Evolutionary conservation across 2,888 invertebrate species (phyloP), one percentile per base, ranked within the genome.

Genomic region (Stramonita haemastoma): DNA sequence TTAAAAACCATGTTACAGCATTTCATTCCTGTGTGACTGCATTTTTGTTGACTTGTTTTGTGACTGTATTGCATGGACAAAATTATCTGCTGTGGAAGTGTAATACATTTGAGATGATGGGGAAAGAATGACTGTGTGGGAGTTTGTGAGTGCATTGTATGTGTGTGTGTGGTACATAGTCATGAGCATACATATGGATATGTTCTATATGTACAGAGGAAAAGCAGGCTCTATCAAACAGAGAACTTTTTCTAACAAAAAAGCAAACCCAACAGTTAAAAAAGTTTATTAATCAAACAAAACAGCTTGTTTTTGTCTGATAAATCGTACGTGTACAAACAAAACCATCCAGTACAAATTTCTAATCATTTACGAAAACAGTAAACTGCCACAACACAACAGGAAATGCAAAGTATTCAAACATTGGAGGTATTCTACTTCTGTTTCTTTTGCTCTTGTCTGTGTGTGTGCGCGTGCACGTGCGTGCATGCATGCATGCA

Each of bases 231-330:
- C 15, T 15, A 79, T 17, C 73, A 22, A 73, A 73, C 73, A 29
- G 2, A 73, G 29, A n/a, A 26, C 1, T 73, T 2, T 73, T 2
- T 73, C 22, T 22, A 46, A 26, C 36, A 11, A 83, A 46, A 36
- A 81, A 26, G 29, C 85, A 46, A 84, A n/a, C 11, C 46, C 84
- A 77, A 46, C 84, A 84, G 34, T 86, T 66, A 36, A 70, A 70
- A 66, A 60, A 34, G 73, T 87, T 87, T 87, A 87, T 73, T 87
- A 34, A 73, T 87, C 87, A 29, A 87, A 87, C 87, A 73, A 73
- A 87, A 87, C 22, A 86, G 26, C n/a, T 86, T 87, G 87, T 73
- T 87, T 87, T 87, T 87, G 87, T 87, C 87, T 29, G 73, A 34
- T 73, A 46, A 87, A 87, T 56, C 15, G n/a, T 70, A 73, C n/a